Evolutionary conservation across 2,797 vertebrate species (phyloP).

Genomic region (Eidolon dupreanum): DNA sequence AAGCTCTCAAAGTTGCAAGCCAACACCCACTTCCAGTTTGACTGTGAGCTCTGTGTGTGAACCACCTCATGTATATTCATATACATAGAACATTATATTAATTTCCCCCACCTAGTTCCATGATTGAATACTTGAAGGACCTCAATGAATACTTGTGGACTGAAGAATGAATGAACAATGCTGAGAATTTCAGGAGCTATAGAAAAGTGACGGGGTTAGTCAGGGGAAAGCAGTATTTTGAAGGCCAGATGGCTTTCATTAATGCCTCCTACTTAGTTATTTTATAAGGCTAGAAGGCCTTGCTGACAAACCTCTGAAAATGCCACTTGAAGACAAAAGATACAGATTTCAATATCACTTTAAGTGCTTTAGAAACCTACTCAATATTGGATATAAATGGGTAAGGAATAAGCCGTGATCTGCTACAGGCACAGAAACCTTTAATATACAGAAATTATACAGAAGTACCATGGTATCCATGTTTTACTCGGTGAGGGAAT

Average conservation of each 20-base stretch:
- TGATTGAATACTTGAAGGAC: background rate
- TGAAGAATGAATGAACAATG: background rate
- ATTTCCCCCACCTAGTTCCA: background rate
- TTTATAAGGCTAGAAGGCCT: constrained; percentile 33
- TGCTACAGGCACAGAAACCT: background rate
- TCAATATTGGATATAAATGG: background rate
- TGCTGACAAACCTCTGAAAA: constrained; percentile 36
- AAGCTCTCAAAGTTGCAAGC: background rate
- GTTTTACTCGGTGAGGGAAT: background rate
- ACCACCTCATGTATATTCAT: background rate
- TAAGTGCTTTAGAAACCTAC: background rate
- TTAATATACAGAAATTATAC: background rate
- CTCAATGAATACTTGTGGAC: background rate
- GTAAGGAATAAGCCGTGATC: background rate
- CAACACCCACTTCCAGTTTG: background rate
- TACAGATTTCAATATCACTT: background rate
- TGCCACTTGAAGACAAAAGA: background rate
- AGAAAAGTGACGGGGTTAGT: background rate
- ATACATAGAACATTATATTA: background rate
- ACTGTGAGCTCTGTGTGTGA: background rate
- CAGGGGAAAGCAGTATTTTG: background rate
- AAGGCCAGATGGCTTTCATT: constrained; percentile 25
- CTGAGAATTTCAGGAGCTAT: background rate
- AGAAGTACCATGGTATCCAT: background rate
- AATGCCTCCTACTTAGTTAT: constrained; percentile 23